Percentiles rank a stretch among this genome's conserved stretches.
These are phyloP conservation scores for Leptinotarsa juncta DNA, from an alignment of 2,888 invertebrate genomes.

Conservation along the genomic window DNA sequence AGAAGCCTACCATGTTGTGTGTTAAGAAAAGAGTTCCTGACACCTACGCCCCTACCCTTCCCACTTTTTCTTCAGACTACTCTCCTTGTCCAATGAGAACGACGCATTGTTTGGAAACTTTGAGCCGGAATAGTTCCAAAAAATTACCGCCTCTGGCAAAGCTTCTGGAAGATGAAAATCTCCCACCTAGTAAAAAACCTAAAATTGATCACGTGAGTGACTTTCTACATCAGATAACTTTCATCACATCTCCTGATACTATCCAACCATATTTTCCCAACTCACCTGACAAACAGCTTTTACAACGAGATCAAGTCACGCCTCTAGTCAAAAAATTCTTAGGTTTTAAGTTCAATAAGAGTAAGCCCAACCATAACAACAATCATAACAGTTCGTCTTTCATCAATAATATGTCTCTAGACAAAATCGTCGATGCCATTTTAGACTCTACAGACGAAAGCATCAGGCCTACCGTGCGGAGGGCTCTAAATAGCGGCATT, in stretches of 20 bases:
- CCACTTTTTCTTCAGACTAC: slow-evolving; percentile 72
- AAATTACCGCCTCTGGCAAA: slow-evolving; percentile 59
- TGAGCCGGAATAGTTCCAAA: slow-evolving; percentile 69
- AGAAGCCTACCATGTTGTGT: slow-evolving; percentile 30
- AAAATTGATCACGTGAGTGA: slow-evolving; percentile 63
- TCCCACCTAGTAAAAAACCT: slow-evolving; percentile 58
- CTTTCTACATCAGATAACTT: slow-evolving; percentile 59
- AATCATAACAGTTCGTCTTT: slow-evolving; percentile 67
- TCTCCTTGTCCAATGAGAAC: slow-evolving; percentile 62
- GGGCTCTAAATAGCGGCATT: slow-evolving; percentile 47
- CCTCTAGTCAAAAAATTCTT: slow-evolving; percentile 73
- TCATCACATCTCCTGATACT: slow-evolving; percentile 56
- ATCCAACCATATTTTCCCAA: slow-evolving; percentile 45
- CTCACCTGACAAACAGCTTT: slow-evolving; percentile 34
- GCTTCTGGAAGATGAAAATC: slow-evolving; percentile 55
- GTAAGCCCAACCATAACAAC: slow-evolving; percentile 60
- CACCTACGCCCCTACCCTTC: slow-evolving; percentile 67
- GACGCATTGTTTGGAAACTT: slow-evolving; percentile 64
- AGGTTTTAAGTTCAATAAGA: slow-evolving; percentile 70
- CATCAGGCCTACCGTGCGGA: slow-evolving; percentile 57
- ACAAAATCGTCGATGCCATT: slow-evolving; percentile 73
- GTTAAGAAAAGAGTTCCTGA: slow-evolving; percentile 50
- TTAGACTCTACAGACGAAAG: slow-evolving; percentile 70
- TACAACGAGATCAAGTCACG: slow-evolving; percentile 65
- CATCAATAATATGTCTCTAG: slow-evolving; percentile 70